A percentile compares a stretch with the other conserved stretches of the same genome.
phyloP scores from a whole-genome alignment of 2,888 invertebrate species.

The Tubulanus polymorphus region DNA sequence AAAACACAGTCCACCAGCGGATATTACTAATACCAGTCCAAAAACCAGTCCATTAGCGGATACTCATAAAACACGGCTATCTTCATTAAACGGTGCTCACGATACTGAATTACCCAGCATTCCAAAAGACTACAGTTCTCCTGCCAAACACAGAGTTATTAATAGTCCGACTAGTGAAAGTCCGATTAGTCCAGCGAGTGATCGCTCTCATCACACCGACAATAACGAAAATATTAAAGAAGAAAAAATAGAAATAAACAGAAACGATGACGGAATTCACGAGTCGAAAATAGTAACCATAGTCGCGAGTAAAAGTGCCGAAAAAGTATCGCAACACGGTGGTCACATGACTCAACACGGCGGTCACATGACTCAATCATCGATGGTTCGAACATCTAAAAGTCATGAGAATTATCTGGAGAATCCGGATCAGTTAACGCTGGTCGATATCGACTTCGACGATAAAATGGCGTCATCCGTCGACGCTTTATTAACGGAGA shows the following conservation, averaged over 20 bases:
- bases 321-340: constrained; percentile 31
- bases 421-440: constrained; percentile 70
- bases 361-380: constrained; percentile 41
- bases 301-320: constrained; percentile 41
- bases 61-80: no score
- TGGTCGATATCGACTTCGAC: constrained; percentile 86
- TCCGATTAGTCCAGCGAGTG: no score
- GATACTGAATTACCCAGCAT: no score
- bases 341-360: constrained; percentile 13
- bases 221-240: no score
- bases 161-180: no score
- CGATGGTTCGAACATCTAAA: constrained; percentile 75
- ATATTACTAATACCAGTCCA: no score
- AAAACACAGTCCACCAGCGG: not conserved
- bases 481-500: constrained; percentile 74
- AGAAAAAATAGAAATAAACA: no score
- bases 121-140: no score
- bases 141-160: no score
- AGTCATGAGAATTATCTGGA: constrained; percentile 83
- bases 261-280: not conserved
- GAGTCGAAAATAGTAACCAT: constrained; percentile 14
- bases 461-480: constrained; percentile 90
- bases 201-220: no score
- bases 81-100: no score
- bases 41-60: no score